Evolutionary conservation across 1,140 invertebrate species (phyloP).

Genomic region (Sipha flava): DNA sequence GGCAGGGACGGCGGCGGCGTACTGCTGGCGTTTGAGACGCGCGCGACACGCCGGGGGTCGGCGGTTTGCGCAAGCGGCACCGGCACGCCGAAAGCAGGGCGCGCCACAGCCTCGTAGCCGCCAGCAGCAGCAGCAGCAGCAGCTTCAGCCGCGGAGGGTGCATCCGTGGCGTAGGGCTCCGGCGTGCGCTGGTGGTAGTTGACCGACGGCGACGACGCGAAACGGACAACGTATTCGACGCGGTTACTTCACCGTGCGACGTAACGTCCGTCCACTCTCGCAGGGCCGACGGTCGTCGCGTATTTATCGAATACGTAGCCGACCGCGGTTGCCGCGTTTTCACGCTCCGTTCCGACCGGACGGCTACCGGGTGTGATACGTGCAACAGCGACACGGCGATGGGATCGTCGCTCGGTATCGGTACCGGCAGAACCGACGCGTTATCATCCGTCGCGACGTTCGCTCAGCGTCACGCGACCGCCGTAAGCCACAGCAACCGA

Average conservation of each 20-base stretch:
- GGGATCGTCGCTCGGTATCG: no score
- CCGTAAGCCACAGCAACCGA: no score
- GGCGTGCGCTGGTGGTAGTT: neutral
- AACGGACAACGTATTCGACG: neutral
- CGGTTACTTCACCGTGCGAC: neutral
- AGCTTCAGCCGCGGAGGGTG: neutral
- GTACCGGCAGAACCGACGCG: no score
- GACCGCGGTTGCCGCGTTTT: no score
- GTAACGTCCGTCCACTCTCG: no score
- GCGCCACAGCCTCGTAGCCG: slow-evolving; percentile 2
- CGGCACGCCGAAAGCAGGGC: slow-evolving; percentile 4
- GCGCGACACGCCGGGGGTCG: neutral
- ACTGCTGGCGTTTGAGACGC: neutral
- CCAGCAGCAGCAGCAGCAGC: neutral
- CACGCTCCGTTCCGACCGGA: no score
- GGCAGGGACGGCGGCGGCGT: neutral
- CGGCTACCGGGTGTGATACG: no score
- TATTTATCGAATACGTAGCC: no score
- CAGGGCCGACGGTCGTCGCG: no score
- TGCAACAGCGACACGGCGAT: no score
- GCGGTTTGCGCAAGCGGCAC: neutral
- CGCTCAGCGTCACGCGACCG: no score
- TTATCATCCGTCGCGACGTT: no score
- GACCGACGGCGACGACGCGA: slow-evolving; percentile 7
- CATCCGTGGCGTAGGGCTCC: neutral